Evolutionary conservation across 2,797 vertebrate genomes (phyloP), one percentile per base, ranked within the genome.

Genomic region (Fringilla coelebs): DNA sequence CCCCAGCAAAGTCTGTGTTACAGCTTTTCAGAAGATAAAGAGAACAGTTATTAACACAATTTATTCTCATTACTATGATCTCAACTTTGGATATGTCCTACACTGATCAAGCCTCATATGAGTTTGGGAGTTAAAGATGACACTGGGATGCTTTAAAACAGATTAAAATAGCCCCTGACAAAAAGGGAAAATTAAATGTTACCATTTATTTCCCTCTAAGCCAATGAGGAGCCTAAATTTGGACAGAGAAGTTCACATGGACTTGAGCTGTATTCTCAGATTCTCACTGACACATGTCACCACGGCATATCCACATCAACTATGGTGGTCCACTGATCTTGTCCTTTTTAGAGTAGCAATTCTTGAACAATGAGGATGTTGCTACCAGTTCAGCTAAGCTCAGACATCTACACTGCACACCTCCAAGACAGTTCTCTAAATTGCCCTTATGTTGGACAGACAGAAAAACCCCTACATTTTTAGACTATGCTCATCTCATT

Each of bases 21-120:
- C 28, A 86, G 66, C 20, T 90, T 81, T 85, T 77, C 61, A 74
- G 38, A 74, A 84, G 38, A 43, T 28, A 74, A 74, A 76, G 32
- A 16, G 17, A 85, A 55, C 10, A 58, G 25, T 57, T 86, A 52
- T 34, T 55, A 93, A 80, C 15, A 36, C 10, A 61, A 38, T 74
- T 74, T 54, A 43, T 14, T 62, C 12, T 88, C n/a, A 22, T 66
- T 54, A 28, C 6, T 45, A 20, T 14, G 5, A 86, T 45, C 32
- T 65, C 12, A 54, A 0, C 45, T 62, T 31, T 57, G 36, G 45
- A 4, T 61, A 67, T 29, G 16, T 55, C 31, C 32, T 36, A 32
- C 26, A 78, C 11, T 34, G 32, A 63, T 68, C 21, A 92, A 94
- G 40, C 22, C 40, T 89, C 40, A 58, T 10, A 5, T 58, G 13